Conservation (phyloP, 2,797 vertebrate genomes). For the Ambastaia sidthimunki region DNA sequence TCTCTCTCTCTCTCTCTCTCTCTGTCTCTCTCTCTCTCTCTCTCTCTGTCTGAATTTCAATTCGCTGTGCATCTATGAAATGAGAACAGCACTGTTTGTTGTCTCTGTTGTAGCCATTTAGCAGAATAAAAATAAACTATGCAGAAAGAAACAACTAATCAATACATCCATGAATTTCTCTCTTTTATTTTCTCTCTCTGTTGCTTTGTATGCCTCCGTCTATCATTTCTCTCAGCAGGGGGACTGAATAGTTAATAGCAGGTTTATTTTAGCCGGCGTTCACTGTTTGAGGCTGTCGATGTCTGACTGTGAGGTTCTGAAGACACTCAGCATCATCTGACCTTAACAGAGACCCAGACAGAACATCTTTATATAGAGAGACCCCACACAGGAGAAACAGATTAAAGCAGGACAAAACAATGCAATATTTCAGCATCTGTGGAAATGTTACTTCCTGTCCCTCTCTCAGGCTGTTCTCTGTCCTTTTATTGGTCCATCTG, state of each 20-base stretch:
- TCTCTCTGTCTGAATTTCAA: neutral
- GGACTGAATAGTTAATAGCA: conserved; percentile 29
- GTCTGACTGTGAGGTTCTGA: conserved; percentile 51
- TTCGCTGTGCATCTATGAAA: neutral
- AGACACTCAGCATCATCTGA: conserved; percentile 49
- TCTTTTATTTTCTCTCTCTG: neutral
- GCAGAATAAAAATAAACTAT: neutral
- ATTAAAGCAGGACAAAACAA: conserved; percentile 4
- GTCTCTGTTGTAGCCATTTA: neutral
- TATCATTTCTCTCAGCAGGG: conserved; percentile 7
- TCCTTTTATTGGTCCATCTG: neutral
- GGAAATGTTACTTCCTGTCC: neutral
- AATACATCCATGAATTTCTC: neutral
- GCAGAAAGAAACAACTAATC: neutral
- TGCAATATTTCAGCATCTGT: conserved; percentile 17
- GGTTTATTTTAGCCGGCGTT: conserved; percentile 43
- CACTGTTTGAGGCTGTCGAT: conserved; percentile 43
- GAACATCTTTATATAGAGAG: conserved; percentile 33
- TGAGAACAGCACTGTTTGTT: neutral
- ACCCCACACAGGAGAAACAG: neutral
- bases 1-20: neutral
- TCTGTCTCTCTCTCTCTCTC: no score
- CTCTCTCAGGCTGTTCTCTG: conserved; percentile 7
- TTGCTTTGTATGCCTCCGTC: conserved; percentile 11
- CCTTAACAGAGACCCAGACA: conserved; percentile 49